Conservation (phyloP, 2,888 invertebrate species). For the Pterobdella sp. region DNA sequence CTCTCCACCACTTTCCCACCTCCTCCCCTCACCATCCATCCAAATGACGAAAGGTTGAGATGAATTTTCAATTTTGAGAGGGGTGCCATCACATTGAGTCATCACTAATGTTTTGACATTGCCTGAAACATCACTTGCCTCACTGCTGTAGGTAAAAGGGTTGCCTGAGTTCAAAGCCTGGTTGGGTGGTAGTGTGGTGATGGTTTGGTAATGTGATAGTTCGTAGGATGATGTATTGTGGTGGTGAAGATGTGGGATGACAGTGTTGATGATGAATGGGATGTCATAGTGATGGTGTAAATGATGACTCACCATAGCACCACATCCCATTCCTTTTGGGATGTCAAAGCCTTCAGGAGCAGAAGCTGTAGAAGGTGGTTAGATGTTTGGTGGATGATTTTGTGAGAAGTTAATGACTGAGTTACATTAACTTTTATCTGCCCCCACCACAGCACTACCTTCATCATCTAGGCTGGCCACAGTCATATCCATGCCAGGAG, state of each 20-base stretch:
- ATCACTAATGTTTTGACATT: conserved; percentile 37
- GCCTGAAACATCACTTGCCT: conserved; percentile 31
- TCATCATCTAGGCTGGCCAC: conserved; percentile 32
- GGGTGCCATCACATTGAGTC: conserved; percentile 38
- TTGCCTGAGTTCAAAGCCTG: conserved; percentile 35
- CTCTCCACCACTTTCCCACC: too few relatives aligned
- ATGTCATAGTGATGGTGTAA: background rate
- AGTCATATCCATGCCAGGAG: conserved; percentile 36
- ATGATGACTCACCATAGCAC: conserved; percentile 26
- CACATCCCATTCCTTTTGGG: conserved; percentile 27
- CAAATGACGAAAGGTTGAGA: conserved; percentile 41
- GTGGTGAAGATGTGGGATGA: background rate
- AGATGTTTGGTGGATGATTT: background rate
- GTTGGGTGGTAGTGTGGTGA: background rate
- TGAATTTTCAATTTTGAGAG: conserved; percentile 38
- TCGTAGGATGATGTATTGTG: background rate
- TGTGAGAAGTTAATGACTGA: background rate
- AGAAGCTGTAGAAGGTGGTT: background rate
- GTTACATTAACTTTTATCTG: too few relatives aligned
- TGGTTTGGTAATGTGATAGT: background rate
- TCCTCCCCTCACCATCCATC: conserved; percentile 36
- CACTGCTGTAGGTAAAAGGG: conserved; percentile 37
- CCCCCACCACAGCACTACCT: background rate
- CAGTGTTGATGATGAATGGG: background rate
- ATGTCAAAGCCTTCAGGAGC: conserved; percentile 19